Conservation (phyloP, 2,888 invertebrate genomes). For the Lacanobia wlatinum region DNA sequence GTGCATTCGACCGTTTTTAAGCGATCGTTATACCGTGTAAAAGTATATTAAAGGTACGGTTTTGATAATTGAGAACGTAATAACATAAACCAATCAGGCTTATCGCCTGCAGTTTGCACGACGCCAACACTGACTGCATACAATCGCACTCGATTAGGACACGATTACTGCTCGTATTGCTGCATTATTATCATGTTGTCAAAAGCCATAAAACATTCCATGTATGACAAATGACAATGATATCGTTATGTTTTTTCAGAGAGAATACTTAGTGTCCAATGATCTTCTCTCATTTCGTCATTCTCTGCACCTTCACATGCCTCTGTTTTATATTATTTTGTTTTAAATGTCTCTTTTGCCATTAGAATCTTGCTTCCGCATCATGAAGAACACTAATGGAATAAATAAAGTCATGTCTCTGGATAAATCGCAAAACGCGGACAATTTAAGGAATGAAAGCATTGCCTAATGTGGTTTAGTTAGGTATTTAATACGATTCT, state of each 20-base stretch:
- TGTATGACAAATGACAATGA: not conserved
- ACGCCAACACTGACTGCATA: conserved; percentile 33
- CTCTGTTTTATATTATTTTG: not conserved
- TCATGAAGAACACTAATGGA: conserved; percentile 12
- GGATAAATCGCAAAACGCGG: not conserved
- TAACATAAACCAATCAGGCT: conserved; percentile 62
- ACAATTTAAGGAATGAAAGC: not conserved
- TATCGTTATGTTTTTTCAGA: conserved; percentile 8
- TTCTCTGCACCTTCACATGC: not conserved
- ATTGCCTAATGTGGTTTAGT: not conserved
- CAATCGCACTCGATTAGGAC: conserved; percentile 41
- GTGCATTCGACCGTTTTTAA: conserved; percentile 45
- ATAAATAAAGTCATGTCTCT: not conserved
- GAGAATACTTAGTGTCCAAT: conserved; percentile 9
- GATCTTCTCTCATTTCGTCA: not conserved
- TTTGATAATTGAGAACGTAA: conserved; percentile 60
- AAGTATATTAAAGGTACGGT: conserved; percentile 51
- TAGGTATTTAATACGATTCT: not conserved
- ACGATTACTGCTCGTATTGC: conserved; percentile 31
- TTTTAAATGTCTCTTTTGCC: not conserved
- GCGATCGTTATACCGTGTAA: conserved; percentile 40
- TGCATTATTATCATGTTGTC: conserved; percentile 21
- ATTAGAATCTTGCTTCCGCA: conserved; percentile 14
- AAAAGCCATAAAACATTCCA: conserved; percentile 19
- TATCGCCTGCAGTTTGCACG: conserved; percentile 55